These are phyloP conservation scores for Argynnis bischoffii DNA, from an alignment of 2,888 invertebrate genomes.

Conservation along the genomic window DNA sequence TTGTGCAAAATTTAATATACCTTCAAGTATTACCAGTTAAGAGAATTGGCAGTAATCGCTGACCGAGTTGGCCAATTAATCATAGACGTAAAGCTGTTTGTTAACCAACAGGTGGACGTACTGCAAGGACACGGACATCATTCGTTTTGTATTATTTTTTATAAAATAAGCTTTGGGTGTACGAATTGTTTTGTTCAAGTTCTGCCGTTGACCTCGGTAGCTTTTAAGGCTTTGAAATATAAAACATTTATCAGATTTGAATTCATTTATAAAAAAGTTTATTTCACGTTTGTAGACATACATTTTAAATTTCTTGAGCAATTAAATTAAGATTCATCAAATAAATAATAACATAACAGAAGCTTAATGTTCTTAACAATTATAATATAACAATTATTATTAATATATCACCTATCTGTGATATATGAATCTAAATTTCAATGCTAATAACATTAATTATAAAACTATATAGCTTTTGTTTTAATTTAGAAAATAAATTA, in stretches of 20 bases:
- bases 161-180: slow-evolving; percentile 19
- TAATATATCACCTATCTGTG: too few relatives aligned
- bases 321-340: neutral
- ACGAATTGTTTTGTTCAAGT: slow-evolving; percentile 26
- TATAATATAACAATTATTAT: too few relatives aligned
- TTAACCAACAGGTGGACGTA: slow-evolving; percentile 33
- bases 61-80: slow-evolving; percentile 39
- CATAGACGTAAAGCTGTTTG: slow-evolving; percentile 15
- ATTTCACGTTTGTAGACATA: neutral
- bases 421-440: too few relatives aligned
- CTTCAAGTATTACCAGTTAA: slow-evolving; percentile 51
- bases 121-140: slow-evolving; percentile 26
- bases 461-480: too few relatives aligned
- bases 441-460: too few relatives aligned
- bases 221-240: slow-evolving; percentile 19
- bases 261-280: too few relatives aligned
- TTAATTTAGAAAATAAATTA: too few relatives aligned
- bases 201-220: slow-evolving; percentile 22
- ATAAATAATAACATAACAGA: neutral
- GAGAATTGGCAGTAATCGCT: slow-evolving; percentile 53
- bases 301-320: neutral
- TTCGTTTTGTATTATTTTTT: slow-evolving; percentile 27
- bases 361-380: too few relatives aligned
- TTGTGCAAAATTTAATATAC: slow-evolving; percentile 75
- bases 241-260: neutral